phyloP scores from a whole-genome alignment of 2,888 invertebrate species.

The Diarsia dahlii region DNA sequence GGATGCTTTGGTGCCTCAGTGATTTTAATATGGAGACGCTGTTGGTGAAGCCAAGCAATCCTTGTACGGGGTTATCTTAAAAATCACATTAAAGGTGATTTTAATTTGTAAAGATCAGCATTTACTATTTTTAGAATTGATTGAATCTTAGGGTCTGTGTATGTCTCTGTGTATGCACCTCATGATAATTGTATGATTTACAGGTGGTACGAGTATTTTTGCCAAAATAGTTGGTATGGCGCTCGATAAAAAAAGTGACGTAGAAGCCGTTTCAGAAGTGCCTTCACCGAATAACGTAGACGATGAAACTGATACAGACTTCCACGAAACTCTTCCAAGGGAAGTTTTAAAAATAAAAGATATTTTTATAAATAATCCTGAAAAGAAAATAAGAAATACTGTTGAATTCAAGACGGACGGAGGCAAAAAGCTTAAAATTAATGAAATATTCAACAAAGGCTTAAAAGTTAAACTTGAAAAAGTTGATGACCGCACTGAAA shows the following conservation, averaged over 20 bases:
- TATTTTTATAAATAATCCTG: conserved; percentile 77
- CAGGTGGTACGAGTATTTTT: conserved; percentile 87
- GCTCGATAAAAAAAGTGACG: conserved; percentile 91
- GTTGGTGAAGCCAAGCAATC: not conserved
- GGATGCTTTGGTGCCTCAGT: not conserved
- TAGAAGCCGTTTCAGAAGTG: conserved; percentile 85
- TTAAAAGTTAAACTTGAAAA: conserved; percentile 75
- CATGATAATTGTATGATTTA: conserved; percentile 20
- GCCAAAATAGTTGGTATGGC: conserved; percentile 91
- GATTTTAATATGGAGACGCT: not conserved
- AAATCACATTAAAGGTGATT: not conserved
- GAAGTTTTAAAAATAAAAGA: conserved; percentile 91
- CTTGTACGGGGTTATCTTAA: not conserved
- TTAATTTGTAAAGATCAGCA: not conserved
- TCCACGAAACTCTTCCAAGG: conserved; percentile 93
- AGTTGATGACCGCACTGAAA: conserved; percentile 75
- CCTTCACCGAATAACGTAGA: conserved; percentile 86
- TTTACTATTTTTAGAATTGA: not conserved
- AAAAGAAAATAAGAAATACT: conserved; percentile 74
- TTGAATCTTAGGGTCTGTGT: not conserved
- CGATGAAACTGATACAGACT: conserved; percentile 93
- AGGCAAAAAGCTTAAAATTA: conserved; percentile 64
- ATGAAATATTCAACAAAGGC: conserved; percentile 65
- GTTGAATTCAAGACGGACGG: conserved; percentile 78
- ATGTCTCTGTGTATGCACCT: not conserved